These are phyloP conservation scores for Drosophila cracens DNA, from an alignment of 2,888 invertebrate species.

Conservation along the genomic window DNA sequence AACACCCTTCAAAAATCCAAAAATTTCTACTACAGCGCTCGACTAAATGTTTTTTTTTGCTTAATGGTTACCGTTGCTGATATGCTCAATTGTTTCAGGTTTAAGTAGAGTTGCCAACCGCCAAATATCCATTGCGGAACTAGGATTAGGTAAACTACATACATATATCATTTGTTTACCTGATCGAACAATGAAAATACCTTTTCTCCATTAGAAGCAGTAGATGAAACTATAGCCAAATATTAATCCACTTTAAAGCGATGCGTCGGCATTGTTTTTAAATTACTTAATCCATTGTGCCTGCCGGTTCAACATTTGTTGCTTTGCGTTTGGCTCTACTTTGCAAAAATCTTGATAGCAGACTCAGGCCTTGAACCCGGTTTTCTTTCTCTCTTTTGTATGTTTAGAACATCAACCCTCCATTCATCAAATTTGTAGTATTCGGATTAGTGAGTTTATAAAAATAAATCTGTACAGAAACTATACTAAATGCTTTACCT, in stretches of 20 bases:
- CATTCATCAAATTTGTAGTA: background rate
- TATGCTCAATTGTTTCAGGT: constrained; percentile 2
- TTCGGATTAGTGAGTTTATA: background rate
- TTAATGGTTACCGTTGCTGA: background rate
- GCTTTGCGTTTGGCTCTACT: constrained; percentile 5
- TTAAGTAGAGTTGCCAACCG: constrained; percentile 17
- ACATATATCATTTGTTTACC: constrained; percentile 35
- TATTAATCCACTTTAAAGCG: constrained; percentile 64
- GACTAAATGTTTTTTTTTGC: too few species aligned
- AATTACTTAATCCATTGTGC: constrained; percentile 55
- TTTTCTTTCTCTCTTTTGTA: background rate
- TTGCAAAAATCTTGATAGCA: constrained; percentile 39
- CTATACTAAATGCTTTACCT: background rate
- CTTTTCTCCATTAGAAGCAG: constrained; percentile 18
- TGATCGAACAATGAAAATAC: constrained; percentile 33
- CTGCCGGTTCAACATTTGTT: constrained; percentile 15
- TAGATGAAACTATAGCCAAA: constrained; percentile 34
- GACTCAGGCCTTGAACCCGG: background rate
- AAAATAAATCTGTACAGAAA: constrained; percentile 14
- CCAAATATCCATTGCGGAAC: constrained; percentile 28
- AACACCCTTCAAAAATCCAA: background rate
- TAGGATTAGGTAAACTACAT: constrained; percentile 42
- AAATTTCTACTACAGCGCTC: too few species aligned
- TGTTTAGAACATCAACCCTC: constrained; percentile 8
- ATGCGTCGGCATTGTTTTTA: constrained; percentile 47